These are phyloP conservation scores for Piscicola geometra DNA, from an alignment of 2,888 invertebrate species.

Conservation along the genomic window DNA sequence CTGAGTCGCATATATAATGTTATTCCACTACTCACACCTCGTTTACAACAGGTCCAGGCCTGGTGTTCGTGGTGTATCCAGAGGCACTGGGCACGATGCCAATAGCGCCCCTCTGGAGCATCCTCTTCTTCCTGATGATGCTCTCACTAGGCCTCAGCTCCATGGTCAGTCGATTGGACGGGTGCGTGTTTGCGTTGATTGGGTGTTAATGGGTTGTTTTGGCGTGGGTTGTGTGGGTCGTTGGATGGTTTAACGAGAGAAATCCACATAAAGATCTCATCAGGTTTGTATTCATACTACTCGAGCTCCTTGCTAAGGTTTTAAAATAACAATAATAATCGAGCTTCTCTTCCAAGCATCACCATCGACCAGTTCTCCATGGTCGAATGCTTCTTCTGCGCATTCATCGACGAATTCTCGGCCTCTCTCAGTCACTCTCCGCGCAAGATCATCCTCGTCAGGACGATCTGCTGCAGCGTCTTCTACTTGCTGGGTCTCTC, in stretches of 20 bases:
- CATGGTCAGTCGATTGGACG: slow-evolving; percentile 12
- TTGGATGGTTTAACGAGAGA: too few species aligned
- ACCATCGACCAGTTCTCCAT: slow-evolving; percentile 51
- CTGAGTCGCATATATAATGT: too few species aligned
- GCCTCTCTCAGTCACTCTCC: slow-evolving; percentile 44
- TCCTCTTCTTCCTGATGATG: slow-evolving; percentile 52
- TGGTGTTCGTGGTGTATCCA: slow-evolving; percentile 41
- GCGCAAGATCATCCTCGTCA: slow-evolving; percentile 46
- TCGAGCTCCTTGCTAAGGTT: too few species aligned
- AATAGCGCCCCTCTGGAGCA: slow-evolving; percentile 49
- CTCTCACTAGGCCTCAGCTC: slow-evolving; percentile 48
- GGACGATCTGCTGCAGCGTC: slow-evolving; percentile 46
- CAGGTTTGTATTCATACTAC: too few species aligned
- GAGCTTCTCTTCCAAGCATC: too few species aligned
- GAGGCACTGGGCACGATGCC: slow-evolving; percentile 51
- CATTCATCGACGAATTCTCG: slow-evolving; percentile 52
- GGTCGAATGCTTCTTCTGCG: slow-evolving; percentile 53
- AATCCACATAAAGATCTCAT: too few species aligned
- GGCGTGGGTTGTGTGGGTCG: background rate
- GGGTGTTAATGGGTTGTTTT: background rate
- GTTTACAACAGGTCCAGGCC: slow-evolving; percentile 49
- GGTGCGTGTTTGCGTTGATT: background rate
- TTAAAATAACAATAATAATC: background rate
- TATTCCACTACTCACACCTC: too few species aligned
- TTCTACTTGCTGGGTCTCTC: slow-evolving; percentile 47